phyloP scores from a whole-genome alignment of 2,888 invertebrate species.

The Cynaeus angustus region DNA sequence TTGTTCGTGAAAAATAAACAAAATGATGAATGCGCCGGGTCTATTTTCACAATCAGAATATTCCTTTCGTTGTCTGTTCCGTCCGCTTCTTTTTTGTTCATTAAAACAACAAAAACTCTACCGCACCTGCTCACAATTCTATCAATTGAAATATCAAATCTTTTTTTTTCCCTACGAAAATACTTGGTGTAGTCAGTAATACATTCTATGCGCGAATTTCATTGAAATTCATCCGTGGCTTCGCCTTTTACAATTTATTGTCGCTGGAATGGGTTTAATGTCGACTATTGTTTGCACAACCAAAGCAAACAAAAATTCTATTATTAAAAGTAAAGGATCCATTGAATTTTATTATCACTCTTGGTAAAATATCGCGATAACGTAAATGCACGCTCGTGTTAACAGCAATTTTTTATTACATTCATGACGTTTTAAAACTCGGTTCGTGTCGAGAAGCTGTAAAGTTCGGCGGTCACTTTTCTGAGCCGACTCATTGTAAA shows the following conservation, averaged over 20 bases:
- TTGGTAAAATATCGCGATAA: too few relatives aligned
- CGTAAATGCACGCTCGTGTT: too few relatives aligned
- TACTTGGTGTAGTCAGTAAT: not conserved
- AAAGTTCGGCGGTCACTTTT: too few relatives aligned
- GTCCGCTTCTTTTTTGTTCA: too few relatives aligned
- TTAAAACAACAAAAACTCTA: not conserved
- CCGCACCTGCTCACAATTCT: not conserved
- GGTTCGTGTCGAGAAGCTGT: not conserved
- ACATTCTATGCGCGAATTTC: not conserved
- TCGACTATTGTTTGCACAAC: not conserved
- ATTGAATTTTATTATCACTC: slow-evolving; percentile 1
- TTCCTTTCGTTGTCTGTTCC: too few relatives aligned
- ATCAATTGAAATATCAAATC: not conserved
- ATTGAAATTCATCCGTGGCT: slow-evolving; percentile 1
- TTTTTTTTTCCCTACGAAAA: not conserved
- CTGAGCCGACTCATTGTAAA: not conserved
- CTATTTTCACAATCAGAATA: too few relatives aligned
- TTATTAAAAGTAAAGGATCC: slow-evolving; percentile 2
- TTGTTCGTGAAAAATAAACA: too few relatives aligned
- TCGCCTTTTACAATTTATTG: slow-evolving; percentile 4
- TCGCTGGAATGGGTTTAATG: slow-evolving; percentile 5
- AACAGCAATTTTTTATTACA: too few relatives aligned
- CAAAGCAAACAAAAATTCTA: slow-evolving; percentile 5
- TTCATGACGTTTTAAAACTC: too few relatives aligned
- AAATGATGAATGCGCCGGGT: not conserved